These are phyloP conservation scores for Xiphydria camelus DNA, from an alignment of 2,888 invertebrate species.

Conservation along the genomic window DNA sequence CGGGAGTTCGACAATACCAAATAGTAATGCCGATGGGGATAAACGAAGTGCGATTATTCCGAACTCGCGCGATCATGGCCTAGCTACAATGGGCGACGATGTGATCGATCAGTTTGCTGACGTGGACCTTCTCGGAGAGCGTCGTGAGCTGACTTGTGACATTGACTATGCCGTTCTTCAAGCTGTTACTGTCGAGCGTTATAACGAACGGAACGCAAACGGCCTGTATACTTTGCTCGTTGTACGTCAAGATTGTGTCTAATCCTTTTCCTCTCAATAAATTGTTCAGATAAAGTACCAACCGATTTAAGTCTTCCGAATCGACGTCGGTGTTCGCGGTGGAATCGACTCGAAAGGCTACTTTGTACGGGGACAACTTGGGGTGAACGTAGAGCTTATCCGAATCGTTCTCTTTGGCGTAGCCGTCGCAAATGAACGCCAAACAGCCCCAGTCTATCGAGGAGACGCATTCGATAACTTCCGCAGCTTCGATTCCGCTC, in stretches of 20 bases:
- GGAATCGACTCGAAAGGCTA: conserved; percentile 64
- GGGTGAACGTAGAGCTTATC: conserved; percentile 67
- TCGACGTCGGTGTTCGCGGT: conserved; percentile 51
- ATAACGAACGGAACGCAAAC: conserved; percentile 71
- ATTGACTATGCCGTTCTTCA: conserved; percentile 72
- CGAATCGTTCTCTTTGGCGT: conserved; percentile 38
- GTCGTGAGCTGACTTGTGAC: conserved; percentile 61
- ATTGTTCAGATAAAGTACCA: conserved; percentile 63
- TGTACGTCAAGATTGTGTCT: conserved; percentile 41
- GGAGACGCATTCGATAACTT: conserved; percentile 44
- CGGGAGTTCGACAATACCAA: conserved; percentile 21
- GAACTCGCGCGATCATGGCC: too few species aligned
- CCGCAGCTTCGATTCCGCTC: too few species aligned
- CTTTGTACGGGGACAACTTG: conserved; percentile 77
- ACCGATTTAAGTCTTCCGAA: conserved; percentile 59
- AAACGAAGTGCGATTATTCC: too few species aligned
- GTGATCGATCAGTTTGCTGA: conserved; percentile 44
- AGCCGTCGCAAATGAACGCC: conserved; percentile 47
- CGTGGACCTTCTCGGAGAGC: conserved; percentile 47
- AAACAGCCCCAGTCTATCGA: conserved; percentile 52
- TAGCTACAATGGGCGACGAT: conserved; percentile 27
- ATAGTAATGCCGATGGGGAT: conserved; percentile 43
- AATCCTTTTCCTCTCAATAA: conserved; percentile 57
- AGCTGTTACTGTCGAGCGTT: conserved; percentile 68
- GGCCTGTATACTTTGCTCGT: conserved; percentile 41